Percentiles rank a stretch among this genome's conserved stretches.
Conservation (phyloP, 2,797 vertebrate species). For the Tamandua tetradactyla region DNA sequence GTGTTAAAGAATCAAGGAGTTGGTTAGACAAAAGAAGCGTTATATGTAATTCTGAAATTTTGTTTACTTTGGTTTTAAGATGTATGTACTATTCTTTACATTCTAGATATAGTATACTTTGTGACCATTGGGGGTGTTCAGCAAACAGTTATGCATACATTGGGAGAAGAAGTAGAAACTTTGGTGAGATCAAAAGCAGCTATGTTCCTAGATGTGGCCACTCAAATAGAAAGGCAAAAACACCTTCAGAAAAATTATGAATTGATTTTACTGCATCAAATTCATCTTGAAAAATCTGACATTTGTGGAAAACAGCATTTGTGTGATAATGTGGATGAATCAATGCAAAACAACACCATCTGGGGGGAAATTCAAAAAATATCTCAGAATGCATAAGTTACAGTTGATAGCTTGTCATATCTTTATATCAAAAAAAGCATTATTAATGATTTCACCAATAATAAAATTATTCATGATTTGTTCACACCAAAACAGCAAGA, state of each 20-base stretch:
- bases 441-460: neutral
- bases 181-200: neutral
- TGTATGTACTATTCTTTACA: neutral
- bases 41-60: conserved; percentile 24
- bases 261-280: neutral
- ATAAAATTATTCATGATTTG: neutral
- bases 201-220: neutral
- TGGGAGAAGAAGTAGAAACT: neutral
- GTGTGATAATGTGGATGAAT: neutral
- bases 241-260: conserved; percentile 33
- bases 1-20: neutral
- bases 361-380: neutral
- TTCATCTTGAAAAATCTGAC: neutral
- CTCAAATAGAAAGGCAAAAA: conserved; percentile 19
- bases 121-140: neutral
- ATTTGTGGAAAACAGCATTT: conserved; percentile 11
- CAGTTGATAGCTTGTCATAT: neutral
- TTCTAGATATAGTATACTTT: neutral
- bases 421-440: neutral
- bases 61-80: conserved; percentile 24
- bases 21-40: neutral
- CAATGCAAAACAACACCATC: neutral
- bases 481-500: neutral
- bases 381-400: neutral
- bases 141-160: neutral